Evolutionary conservation across 2,888 invertebrate species (phyloP).

Genomic region (Megamerina dolium): DNA sequence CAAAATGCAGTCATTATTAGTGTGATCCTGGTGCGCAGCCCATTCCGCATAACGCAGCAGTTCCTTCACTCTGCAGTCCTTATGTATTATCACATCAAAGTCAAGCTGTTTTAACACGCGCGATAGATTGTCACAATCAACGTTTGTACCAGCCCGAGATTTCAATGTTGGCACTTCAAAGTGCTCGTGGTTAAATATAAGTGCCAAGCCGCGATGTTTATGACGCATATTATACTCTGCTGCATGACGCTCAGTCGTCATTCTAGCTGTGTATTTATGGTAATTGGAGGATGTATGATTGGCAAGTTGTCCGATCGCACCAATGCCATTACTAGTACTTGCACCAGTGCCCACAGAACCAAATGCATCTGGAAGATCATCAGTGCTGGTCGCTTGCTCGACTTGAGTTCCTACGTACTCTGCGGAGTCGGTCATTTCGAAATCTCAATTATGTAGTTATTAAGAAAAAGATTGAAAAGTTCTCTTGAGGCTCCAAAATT

Average conservation of each 20-base stretch:
- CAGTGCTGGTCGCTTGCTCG: constrained; percentile 29
- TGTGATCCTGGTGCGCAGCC: constrained; percentile 73
- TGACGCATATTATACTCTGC: constrained; percentile 83
- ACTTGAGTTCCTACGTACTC: constrained; percentile 33
- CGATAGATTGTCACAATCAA: constrained; percentile 72
- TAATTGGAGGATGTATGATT: constrained; percentile 31
- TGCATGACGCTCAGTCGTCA: constrained; percentile 64
- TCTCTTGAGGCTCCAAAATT: no score
- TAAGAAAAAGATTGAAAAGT: no score
- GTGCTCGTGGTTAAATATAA: constrained; percentile 85
- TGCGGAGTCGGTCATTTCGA: constrained; percentile 19
- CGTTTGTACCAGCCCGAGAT: constrained; percentile 75
- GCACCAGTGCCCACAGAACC: constrained; percentile 27
- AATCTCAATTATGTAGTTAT: no score
- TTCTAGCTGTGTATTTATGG: constrained; percentile 47
- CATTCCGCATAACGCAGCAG: constrained; percentile 60
- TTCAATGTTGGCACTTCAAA: constrained; percentile 69
- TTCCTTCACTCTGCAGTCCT: constrained; percentile 64
- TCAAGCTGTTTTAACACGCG: constrained; percentile 61
- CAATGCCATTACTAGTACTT: constrained; percentile 5
- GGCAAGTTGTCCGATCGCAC: constrained; percentile 37
- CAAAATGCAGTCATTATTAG: constrained; percentile 74
- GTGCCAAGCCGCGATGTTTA: constrained; percentile 70
- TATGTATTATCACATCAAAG: constrained; percentile 66
- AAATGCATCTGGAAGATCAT: constrained; percentile 38